Evolutionary conservation across 2,888 invertebrate genomes (phyloP), one percentile per base, ranked within the genome.

Genomic region (Aelia acuminata): DNA sequence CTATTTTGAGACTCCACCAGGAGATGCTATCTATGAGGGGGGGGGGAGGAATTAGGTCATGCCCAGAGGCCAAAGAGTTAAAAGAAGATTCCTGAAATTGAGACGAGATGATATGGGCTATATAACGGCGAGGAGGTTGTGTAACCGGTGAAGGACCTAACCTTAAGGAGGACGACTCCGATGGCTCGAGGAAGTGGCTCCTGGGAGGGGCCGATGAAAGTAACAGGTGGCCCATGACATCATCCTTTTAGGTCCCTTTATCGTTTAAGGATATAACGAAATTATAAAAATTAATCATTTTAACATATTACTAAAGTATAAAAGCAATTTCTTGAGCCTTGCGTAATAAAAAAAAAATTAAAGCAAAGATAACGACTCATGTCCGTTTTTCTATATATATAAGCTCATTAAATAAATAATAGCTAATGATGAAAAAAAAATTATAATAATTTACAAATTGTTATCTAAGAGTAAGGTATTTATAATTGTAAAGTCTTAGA

Each of bases 111-210:
- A 20, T 80, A 47, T 43, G 80, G 43, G 22, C n/a, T 80, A 47
- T 47, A 43, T 80, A 80, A 43, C 39, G 80, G 63, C 7, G 22
- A 57, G 57, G 1, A 11, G 43, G 11, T 80, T 39, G n/a, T 20
- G 80, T n/a, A 80, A 80, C n/a, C 20, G 80, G 80, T 43, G 80
- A 80, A 80, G 80, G 80, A 43, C n/a, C 18, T n/a, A 20, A 75
- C 75, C 75, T n/a, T 39, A 39, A 43, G 43, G 75, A 75, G 75
- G 80, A 80, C 80, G 80, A 70, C 80, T n/a, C 43, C 18, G 43
- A n/a, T n/a, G 80, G 43, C 80, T 80, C 43, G 43, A 80, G 80
- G 80, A 80, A 80, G 80, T 80, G 43, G n/a, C 11, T 22, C 18
- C 22, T 39, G 80, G 80, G 80, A 5, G 80, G 80, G 80, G 43